phyloP scores from a whole-genome alignment of 2,113 vertebrate species.

The Gambusia affinis region DNA sequence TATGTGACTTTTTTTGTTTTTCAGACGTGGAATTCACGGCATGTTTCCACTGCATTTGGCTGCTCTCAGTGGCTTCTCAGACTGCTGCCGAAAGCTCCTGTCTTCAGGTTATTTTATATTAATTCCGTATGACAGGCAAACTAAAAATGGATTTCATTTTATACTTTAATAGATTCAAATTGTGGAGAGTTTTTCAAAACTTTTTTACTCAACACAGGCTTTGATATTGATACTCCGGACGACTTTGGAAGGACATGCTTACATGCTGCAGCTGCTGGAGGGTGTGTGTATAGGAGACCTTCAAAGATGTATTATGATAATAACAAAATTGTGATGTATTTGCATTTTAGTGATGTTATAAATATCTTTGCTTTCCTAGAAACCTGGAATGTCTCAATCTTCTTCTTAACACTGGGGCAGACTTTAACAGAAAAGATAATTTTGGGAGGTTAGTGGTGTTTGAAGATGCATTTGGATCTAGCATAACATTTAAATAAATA shows the following conservation, averaged over 20 bases:
- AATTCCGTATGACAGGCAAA: background rate
- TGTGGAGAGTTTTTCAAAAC: background rate
- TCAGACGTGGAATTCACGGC: conserved; percentile 93
- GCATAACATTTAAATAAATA: conserved; percentile 28
- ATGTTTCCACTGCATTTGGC: conserved; percentile 99
- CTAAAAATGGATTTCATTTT: background rate
- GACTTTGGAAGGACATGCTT: conserved; percentile 99
- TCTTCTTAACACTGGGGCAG: conserved; percentile 94
- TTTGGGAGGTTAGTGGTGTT: conserved; percentile 91
- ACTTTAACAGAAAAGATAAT: conserved; percentile 97
- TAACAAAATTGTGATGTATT: background rate
- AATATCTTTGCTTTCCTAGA: conserved; percentile 68
- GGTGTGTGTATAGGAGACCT: conserved; percentile 84
- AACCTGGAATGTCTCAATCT: conserved; percentile 99
- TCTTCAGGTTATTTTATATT: conserved; percentile 86
- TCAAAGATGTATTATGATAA: background rate
- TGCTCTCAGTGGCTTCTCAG: conserved; percentile 97
- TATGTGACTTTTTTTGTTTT: background rate
- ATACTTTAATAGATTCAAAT: background rate
- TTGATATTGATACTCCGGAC: conserved; percentile 97
- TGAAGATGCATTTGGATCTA: conserved; percentile 3
- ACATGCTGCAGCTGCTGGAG: conserved; percentile 98
- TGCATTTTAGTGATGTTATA: background rate
- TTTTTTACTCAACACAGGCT: conserved; percentile 79
- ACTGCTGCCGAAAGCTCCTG: conserved; percentile 97